Percentiles rank a stretch among this genome's conserved stretches.
Conservation (phyloP, 2,113 vertebrate species). For the zebrafish (Danio rerio) region GRCz12tu NC_133178.1:54402001-54402500, state of each 20-base stretch:
- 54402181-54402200: constrained; percentile 86
- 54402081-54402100: constrained; percentile 80
- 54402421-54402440: not conserved
- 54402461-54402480: not conserved
- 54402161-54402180: constrained; percentile 90
- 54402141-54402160: constrained; percentile 89
- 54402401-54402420: constrained; percentile 62
- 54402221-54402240: constrained; percentile 96
- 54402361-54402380: not conserved
- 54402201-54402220: constrained; percentile 88
- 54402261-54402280: constrained; percentile 1
- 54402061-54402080: constrained; percentile 43
- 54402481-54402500: not conserved
- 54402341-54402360: constrained; percentile 15
- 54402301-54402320: not conserved
- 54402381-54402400: constrained; percentile 13
- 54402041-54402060: constrained; percentile 14
- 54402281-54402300: not conserved
- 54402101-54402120: constrained; percentile 98
- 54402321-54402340: constrained; percentile 14
- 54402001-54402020: no score
- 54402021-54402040: not conserved
- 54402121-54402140: constrained; percentile 93
- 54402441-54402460: constrained; percentile 14
- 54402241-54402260: constrained; percentile 85